Evolutionary conservation across 2,888 invertebrate species (phyloP).

Genomic region (Drosophila rellima): DNA sequence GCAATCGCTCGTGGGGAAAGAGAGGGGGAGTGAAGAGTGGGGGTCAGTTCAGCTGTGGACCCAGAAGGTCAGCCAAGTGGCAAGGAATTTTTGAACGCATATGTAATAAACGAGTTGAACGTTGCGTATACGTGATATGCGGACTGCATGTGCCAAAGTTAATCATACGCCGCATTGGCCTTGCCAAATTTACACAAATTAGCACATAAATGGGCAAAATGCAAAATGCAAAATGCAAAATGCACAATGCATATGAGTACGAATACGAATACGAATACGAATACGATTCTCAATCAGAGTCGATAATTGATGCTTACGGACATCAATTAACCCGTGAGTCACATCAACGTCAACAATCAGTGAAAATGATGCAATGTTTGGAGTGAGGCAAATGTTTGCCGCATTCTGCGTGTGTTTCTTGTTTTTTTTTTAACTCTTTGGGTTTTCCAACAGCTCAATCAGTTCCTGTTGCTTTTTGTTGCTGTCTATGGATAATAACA

Average conservation of each 20-base stretch:
- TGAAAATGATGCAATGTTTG: slow-evolving; percentile 17
- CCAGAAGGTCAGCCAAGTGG: slow-evolving; percentile 72
- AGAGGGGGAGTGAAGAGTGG: slow-evolving; percentile 19
- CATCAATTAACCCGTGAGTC: slow-evolving; percentile 59
- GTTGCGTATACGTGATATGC: slow-evolving; percentile 59
- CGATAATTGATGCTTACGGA: slow-evolving; percentile 60
- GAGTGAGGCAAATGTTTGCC: slow-evolving; percentile 32
- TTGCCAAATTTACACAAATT: slow-evolving; percentile 66
- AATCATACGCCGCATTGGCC: slow-evolving; percentile 61
- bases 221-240: slow-evolving; percentile 16
- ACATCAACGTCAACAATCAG: slow-evolving; percentile 7
- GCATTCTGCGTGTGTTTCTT: slow-evolving; percentile 13
- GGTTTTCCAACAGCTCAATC: slow-evolving; percentile 58
- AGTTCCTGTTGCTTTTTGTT: slow-evolving; percentile 60
- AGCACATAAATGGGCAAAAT: slow-evolving; percentile 48
- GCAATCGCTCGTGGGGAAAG: slow-evolving; percentile 26
- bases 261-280: slow-evolving; percentile 12
- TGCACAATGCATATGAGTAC: slow-evolving; percentile 19
- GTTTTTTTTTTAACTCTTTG: slow-evolving; percentile 18
- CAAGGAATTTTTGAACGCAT: slow-evolving; percentile 57
- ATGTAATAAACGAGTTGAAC: slow-evolving; percentile 18
- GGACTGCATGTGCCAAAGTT: slow-evolving; percentile 31
- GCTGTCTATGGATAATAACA: slow-evolving; percentile 10
- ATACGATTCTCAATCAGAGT: slow-evolving; percentile 30
- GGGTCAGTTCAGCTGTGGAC: slow-evolving; percentile 21